Evolutionary conservation across 2,797 vertebrate species (phyloP).

Genomic region (Sciurus vulgaris): DNA sequence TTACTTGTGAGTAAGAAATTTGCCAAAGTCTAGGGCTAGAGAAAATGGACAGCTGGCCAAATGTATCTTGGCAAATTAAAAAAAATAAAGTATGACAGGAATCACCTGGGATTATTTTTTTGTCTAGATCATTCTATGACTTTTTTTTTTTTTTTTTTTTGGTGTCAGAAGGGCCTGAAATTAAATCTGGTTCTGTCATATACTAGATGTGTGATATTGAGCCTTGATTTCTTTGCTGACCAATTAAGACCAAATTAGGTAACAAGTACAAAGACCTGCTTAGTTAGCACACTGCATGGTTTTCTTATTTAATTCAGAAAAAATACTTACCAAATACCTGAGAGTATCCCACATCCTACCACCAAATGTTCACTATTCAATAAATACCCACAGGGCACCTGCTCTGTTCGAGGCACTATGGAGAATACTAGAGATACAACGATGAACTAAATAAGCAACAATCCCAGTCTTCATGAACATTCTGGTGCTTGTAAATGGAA

Average conservation of each 20-base stretch:
- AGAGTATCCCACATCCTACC: background rate
- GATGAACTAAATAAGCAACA: background rate
- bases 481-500: background rate
- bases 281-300: background rate
- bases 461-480: background rate
- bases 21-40: background rate
- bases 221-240: background rate
- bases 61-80: background rate
- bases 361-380: background rate
- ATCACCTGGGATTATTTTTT: background rate
- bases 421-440: background rate
- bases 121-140: background rate
- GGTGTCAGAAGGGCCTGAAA: background rate
- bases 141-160: background rate
- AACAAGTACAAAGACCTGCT: background rate
- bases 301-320: background rate
- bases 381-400: background rate
- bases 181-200: background rate
- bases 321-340: background rate
- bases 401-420: background rate
- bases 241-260: background rate
- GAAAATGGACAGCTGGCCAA: background rate
- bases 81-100: background rate
- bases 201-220: background rate
- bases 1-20: slow-evolving; percentile 6